Evolutionary conservation across 2,113 vertebrate species (phyloP), one percentile per base, ranked within the genome.

Genomic region (Serilophus lunatus): DNA sequence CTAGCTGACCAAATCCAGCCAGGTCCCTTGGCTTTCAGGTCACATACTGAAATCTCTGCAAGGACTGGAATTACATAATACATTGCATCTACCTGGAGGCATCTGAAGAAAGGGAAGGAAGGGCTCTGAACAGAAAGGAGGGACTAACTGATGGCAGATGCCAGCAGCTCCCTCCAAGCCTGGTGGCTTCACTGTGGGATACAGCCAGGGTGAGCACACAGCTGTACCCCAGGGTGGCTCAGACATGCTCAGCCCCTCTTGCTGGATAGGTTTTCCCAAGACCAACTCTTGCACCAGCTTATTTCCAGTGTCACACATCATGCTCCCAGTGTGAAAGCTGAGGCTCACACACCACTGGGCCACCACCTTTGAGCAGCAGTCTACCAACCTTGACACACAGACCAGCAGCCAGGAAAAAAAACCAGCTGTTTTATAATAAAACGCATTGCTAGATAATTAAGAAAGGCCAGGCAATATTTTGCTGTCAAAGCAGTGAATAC

Each of bases 381-480:
- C 50, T 68, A 31, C 45, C 18, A n/a, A 33, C 26, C 22, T 3
- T n/a, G 45, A 53, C 19, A 68, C n/a, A 40, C 45, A 72, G 40
- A 69, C 25, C 50, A 78, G 45, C 64, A 69, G n/a, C 26, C 33
- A 86, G 38, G 23, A n/a, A 42, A 44, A 72, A 64, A n/a, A 49
- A 31, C 12, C 13, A 3, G 0, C 28, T 18, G 6, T 54, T 92
- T 80, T 88, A 44, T 29, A 90, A 77, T 42, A 83, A 90, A 95
- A 81, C 81, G 35, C 64, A 50, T 75, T 66, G 50, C 72, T 54
- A 86, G 80, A 81, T 64, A 78, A 88, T 93, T 94, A 92, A 86
- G 40, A 90, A 86, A 42, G 7, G 35, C 93, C 94, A 93, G 79
- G 36, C 82, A 92, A 59, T 29, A 82, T 83, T 90, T 71, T 88